These are phyloP conservation scores for Dolichotis patagonum DNA, from an alignment of 2,113 vertebrate species.

Conservation along the genomic window DNA sequence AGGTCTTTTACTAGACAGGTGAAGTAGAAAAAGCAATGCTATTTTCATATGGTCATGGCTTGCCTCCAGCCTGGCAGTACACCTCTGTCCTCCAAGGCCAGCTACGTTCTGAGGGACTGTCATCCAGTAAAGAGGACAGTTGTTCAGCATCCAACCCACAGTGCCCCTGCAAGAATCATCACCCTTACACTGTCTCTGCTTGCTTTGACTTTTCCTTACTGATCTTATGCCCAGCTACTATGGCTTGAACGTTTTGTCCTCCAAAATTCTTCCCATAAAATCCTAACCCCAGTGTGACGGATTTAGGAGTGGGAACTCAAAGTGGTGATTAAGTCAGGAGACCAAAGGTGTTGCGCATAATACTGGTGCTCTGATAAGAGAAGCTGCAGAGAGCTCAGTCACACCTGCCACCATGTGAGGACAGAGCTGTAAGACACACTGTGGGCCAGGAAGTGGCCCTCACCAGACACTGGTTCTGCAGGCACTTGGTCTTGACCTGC, in stretches of 20 bases:
- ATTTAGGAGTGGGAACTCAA: background rate
- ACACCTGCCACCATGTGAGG: background rate
- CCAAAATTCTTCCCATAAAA: background rate
- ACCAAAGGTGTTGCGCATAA: background rate
- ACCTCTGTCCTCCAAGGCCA: fast-evolving
- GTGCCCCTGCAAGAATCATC: fast-evolving
- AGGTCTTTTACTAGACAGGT: background rate
- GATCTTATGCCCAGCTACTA: background rate
- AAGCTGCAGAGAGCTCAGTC: background rate
- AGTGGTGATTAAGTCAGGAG: background rate
- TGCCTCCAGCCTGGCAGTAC: background rate
- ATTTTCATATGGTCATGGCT: too few relatives aligned
- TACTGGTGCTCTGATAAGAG: background rate
- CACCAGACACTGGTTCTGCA: background rate
- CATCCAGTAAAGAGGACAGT: background rate
- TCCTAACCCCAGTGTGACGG: background rate
- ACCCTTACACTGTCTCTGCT: background rate
- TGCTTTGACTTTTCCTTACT: background rate
- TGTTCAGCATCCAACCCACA: background rate
- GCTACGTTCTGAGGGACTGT: background rate
- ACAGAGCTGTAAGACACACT: background rate
- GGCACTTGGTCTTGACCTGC: background rate
- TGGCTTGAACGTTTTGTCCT: background rate
- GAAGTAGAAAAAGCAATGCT: background rate
- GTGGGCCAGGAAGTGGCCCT: background rate